Conservation (phyloP, 2,797 vertebrate genomes). For the Pelochelys cantorii region DNA sequence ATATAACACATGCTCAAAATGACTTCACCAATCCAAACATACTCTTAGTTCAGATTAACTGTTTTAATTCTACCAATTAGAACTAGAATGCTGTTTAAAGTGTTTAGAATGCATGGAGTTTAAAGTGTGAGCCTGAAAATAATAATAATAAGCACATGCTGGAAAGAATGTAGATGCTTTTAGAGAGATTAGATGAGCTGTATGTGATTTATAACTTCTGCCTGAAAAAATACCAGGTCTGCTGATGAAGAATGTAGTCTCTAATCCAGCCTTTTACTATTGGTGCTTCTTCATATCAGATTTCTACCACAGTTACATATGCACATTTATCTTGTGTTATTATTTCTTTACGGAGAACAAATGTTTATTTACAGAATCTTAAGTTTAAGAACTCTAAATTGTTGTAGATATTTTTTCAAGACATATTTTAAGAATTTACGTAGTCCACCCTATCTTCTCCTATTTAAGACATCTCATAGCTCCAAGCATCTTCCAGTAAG, state of each 20-base stretch:
- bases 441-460: background rate
- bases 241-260: background rate
- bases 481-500: background rate
- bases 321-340: background rate
- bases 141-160: slow-evolving; percentile 13
- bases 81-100: background rate
- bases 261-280: background rate
- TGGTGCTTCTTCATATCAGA: slow-evolving; percentile 8
- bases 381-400: background rate
- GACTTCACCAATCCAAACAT: background rate
- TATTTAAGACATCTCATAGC: background rate
- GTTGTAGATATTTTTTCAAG: background rate
- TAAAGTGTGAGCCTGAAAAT: slow-evolving; percentile 35
- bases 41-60: background rate
- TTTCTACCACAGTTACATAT: background rate
- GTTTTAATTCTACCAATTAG: background rate
- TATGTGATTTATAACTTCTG: background rate
- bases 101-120: too few species aligned
- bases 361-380: background rate
- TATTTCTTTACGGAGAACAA: background rate
- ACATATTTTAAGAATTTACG: background rate
- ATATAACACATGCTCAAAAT: background rate
- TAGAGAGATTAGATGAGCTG: background rate
- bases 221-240: background rate
- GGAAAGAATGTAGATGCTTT: slow-evolving; percentile 37